Evolutionary conservation across 1,140 invertebrate genomes (phyloP), one percentile per base, ranked within the genome.

Genomic region (Xylocopa sonorina): DNA sequence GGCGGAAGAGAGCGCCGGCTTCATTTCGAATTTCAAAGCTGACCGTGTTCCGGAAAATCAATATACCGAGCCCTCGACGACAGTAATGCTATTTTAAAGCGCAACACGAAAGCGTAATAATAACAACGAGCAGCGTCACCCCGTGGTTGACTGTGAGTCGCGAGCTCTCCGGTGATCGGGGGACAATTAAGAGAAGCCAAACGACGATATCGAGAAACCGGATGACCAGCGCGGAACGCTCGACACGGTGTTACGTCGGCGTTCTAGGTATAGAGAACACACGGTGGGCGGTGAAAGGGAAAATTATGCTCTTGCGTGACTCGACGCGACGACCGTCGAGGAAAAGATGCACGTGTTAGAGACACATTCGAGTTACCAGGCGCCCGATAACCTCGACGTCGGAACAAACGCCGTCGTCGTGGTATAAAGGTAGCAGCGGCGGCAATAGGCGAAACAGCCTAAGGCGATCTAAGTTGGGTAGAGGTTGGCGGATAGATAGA

Each of bases 101-200:
- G 68, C 68, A 34, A 73, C 77, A 73, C 68, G 77, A 73, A 64
- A 78, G 69, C 46, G 68, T 78, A 78, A 78, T 78, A 78, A 73
- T 78, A 78, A 78, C 76, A 62, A 77, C 55, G 34, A 48, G 32
- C 67, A 32, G n/a, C 29, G 46, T 29, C 7, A 12, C 21, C 3
- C 41, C 58, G 67, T 16, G 21, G n/a, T 24, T 29, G 9, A 32
- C 29, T 16, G 21, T 32, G 71, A 29, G 16, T 32, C 38, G 12
- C 72, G 14, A 16, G 18, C 24, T n/a, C n/a, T n/a, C n/a, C n/a
- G n/a, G n/a, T 50, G 34, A 48, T 18, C 43, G 29, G 5, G n/a
- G 38, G 29, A 29, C 38, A 58, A 77, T 58, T 27, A 48, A 68
- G 64, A 69, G 51, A 27, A 46, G 32, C 41, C 41, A 24, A 68